Percentiles rank a stretch among this genome's conserved stretches.
Conservation (phyloP, 2,113 vertebrate species). For the Erinaceus europaeus region DNA sequence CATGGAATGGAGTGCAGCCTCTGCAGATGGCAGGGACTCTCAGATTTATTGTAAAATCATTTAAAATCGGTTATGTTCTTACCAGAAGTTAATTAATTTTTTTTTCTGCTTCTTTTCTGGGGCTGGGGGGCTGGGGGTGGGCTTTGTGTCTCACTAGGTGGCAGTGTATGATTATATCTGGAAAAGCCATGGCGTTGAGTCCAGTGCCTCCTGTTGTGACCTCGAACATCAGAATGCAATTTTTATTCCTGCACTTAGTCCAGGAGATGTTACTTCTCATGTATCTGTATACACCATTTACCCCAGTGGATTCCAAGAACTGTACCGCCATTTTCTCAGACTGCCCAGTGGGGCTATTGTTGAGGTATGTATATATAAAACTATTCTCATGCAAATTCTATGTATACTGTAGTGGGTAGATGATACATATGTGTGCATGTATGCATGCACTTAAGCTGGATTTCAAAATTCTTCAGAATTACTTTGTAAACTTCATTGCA, state of each 20-base stretch:
- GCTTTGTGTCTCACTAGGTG: conserved; percentile 90
- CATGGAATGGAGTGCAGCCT: conserved; percentile 61
- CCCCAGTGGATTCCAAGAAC: conserved; percentile 84
- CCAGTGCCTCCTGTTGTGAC: conserved; percentile 73
- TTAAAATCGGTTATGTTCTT: conserved; percentile 78
- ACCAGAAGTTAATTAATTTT: conserved; percentile 83
- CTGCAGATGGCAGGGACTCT: conserved; percentile 75
- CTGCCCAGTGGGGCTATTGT: conserved; percentile 89
- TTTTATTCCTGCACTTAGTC: conserved; percentile 8
- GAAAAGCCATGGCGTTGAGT: conserved; percentile 78
- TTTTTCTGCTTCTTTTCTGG: conserved; percentile 51
- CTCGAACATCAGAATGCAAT: conserved; percentile 55
- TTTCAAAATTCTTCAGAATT: too few relatives aligned
- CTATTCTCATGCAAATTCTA: not conserved
- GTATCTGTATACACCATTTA: conserved; percentile 87
- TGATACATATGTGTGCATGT: not conserved
- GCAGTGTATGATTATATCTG: conserved; percentile 92
- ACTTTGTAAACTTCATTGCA: too few relatives aligned
- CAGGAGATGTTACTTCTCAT: conserved; percentile 81
- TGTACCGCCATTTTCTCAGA: conserved; percentile 90
- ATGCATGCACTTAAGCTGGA: too few relatives aligned
- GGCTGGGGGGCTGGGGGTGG: conserved; percentile 59
- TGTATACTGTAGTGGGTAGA: not conserved
- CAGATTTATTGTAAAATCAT: conserved; percentile 80
- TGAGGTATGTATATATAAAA: conserved; percentile 85